Evolutionary conservation across 1,140 invertebrate genomes (phyloP).

Genomic region (Drosophila miranda): DNA sequence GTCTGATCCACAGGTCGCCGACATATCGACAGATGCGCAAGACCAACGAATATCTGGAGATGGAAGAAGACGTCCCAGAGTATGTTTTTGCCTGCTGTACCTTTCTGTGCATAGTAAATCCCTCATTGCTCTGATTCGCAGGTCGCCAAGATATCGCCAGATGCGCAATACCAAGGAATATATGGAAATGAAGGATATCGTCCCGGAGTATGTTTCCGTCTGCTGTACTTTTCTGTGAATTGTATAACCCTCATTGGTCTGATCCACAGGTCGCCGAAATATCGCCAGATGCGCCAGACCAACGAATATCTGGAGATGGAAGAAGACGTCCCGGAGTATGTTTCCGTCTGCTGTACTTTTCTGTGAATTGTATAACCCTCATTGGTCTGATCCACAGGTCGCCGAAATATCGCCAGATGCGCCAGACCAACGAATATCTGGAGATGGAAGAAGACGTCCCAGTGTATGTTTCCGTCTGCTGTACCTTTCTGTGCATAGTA

Average conservation of each 20-base stretch:
- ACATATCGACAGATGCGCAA: conserved; percentile 18
- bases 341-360: too few relatives aligned
- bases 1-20: conserved; percentile 21
- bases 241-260: background rate
- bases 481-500: background rate
- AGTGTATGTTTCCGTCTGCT: too few relatives aligned
- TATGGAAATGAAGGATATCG: conserved; percentile 49
- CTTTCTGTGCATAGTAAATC: background rate
- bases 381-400: too few relatives aligned
- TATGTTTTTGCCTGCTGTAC: conserved; percentile 14
- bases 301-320: conserved; percentile 55
- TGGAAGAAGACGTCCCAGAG: conserved; percentile 66
- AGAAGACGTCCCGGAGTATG: too few relatives aligned
- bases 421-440: background rate
- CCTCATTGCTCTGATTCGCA: background rate
- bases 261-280: conserved; percentile 27
- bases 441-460: too few relatives aligned
- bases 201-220: too few relatives aligned
- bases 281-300: conserved; percentile 18
- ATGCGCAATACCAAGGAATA: conserved; percentile 53
- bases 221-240: background rate
- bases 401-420: background rate
- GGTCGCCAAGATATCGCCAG: conserved; percentile 31
- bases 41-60: conserved; percentile 55
- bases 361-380: too few relatives aligned